Evolutionary conservation across 2,888 invertebrate genomes (phyloP), one percentile per base, ranked within the genome.

Genomic region (Azorinus chamasolen): DNA sequence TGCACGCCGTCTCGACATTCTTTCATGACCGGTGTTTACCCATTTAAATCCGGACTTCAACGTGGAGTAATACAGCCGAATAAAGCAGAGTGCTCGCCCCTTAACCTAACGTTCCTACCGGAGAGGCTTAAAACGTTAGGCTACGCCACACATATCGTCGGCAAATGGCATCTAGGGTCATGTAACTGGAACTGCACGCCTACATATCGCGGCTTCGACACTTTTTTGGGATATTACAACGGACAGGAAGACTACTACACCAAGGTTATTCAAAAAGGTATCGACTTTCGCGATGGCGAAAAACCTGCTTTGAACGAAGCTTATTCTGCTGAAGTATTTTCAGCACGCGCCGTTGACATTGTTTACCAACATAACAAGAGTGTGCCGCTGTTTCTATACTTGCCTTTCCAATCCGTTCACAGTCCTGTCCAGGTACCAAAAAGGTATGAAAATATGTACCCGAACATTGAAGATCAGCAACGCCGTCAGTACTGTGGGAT

Each of bases 81-180:
- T 1, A 83, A 87, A 43, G 80, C 88, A 0, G 83, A 83, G 5
- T 89, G 89, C 54, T 83, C 88, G 0, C 91, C 92, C 1, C 51
- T 85, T 12, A 84, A 89, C 50, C 46, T 72, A 12, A 79, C 87
- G 0, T 85, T 87, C 32, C 71, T 91, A 8, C 88, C 91, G 6
- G 77, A 89, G 68, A 79, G 83, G 25, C 64, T 91, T 43, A 86
- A 87, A 54, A 74, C 76, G 25, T 66, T 86, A 12, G 90, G 90
- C 8, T 91, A 91, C 55, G 75, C 85, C 10, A 90, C 90, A 0
- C 90, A 90, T 71, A 89, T 89, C 77, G 83, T 89, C 6, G 91
- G 91, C 61, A 91, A 91, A 84, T 94, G 94, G 94, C 94, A 94
- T 86, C 84, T 94, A 54, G 94, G 94, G 0, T 93, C 90, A 73